Base-by-base conservation (phyloP, 2,113 vertebrate species). In the Embiotoca jacksoni region DNA sequence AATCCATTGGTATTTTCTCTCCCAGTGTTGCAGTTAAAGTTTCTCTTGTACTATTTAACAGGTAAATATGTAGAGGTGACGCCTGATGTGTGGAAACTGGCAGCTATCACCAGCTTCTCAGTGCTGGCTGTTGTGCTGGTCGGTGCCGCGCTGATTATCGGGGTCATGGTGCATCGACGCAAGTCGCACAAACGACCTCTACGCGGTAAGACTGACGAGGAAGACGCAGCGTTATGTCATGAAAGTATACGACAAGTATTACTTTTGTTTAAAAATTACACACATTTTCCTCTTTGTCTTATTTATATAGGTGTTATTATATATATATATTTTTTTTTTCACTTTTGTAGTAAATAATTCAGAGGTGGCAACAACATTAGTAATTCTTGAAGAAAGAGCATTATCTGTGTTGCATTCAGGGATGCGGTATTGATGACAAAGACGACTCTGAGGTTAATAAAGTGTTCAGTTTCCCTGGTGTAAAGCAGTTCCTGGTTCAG, bases 41-140 rank as follows among this genome's bases (percentile, higher is more conserved):
- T 39, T 1, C 8, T 32, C 1, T 58, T 39, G 13, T n/a, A 9
- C 0, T 32, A 3, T 3, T 16, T 14, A 0, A n/a, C 6, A 93
- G 92, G 92, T 78, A 89, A 77, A 78, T 62, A 58, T 16, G 54
- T 63, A 41, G 92, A 93, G 6, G 82, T 90, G 64, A 56, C 71
- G 0, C 33, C 86, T 1, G 89, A 95, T 23, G 84, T 93, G 73
- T 95, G 95, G 95, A 94, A 93, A 37, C 79, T 95, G 35, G 94
- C 93, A 3, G 95, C 95, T 59, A 95, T 95, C 74, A 93, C 94
- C 67, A 95, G 95, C 61, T 93, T 95, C 81, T 95, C 95, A 0
- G 93, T 94, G 70, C 91, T 95, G 68, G 94, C 92, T 6, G 87
- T 93, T 2, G 89, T 95, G 55, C 79, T 95, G 67, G 87, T 95